Conservation (phyloP, 1,140 invertebrate genomes). For the Drosophila pseudoobscura region DNA sequence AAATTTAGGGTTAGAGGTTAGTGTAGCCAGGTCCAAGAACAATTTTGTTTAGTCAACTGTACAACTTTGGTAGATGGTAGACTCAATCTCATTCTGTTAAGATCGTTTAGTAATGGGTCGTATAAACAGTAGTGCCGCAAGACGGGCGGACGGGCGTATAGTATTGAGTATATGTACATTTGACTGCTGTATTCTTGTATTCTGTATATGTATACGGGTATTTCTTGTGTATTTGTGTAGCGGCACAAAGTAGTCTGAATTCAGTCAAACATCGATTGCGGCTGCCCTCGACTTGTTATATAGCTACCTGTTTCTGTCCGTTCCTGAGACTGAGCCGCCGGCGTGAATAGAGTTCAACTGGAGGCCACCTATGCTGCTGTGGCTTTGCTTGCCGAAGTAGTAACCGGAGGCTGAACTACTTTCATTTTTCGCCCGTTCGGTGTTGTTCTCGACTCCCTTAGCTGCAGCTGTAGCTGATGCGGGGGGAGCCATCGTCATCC, state of each 20-base stretch:
- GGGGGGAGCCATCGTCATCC: constrained; percentile 30
- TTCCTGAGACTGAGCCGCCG: constrained; percentile 10
- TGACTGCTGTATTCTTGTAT: constrained; percentile 35
- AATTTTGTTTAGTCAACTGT: constrained; percentile 68
- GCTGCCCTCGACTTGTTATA: constrained; percentile 27
- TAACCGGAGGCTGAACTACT: constrained; percentile 16
- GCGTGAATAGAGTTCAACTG: constrained; percentile 64
- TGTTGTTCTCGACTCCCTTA: constrained; percentile 6
- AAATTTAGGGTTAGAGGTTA: constrained; percentile 16
- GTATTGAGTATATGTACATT: constrained; percentile 36
- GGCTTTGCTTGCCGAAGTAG: constrained; percentile 21
- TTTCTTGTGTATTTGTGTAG: constrained; percentile 68
- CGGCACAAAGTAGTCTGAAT: constrained; percentile 52
- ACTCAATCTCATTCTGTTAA: constrained; percentile 45
- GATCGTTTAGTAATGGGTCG: constrained; percentile 54
- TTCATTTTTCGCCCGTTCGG: constrained; percentile 37
- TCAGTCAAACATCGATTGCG: constrained; percentile 15
- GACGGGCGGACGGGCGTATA: constrained; percentile 19
- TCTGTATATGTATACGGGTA: constrained; percentile 14
- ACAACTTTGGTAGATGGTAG: constrained; percentile 59
- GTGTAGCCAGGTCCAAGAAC: constrained; percentile 52
- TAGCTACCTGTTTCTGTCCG: constrained; percentile 73
- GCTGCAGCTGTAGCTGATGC: constrained; percentile 12
- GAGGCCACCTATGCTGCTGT: constrained; percentile 46
- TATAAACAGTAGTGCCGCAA: constrained; percentile 40